Evolutionary conservation across 2,113 vertebrate genomes (phyloP).

Genomic region (Megaceryle maxima): DNA sequence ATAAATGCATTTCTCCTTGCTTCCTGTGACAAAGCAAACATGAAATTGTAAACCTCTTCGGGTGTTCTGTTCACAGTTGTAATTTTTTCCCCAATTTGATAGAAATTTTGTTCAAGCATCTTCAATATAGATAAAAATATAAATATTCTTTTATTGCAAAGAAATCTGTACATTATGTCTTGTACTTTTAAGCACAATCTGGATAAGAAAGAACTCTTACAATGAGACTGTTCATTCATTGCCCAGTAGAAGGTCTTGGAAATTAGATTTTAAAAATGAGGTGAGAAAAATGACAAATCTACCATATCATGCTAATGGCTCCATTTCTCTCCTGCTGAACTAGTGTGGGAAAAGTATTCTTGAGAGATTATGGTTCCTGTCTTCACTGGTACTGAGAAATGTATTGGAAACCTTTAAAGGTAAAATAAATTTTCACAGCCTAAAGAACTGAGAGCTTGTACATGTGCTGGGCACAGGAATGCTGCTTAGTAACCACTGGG

Average conservation of each 20-base stretch:
- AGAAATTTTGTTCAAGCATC: background rate
- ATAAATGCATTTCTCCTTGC: background rate
- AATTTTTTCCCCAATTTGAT: background rate
- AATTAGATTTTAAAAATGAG: background rate
- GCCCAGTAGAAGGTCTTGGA: background rate
- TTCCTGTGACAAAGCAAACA: background rate
- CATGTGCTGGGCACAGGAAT: background rate
- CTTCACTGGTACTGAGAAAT: background rate
- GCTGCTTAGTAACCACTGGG: background rate
- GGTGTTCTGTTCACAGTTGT: background rate
- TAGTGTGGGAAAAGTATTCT: background rate
- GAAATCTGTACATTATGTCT: background rate
- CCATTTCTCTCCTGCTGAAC: background rate
- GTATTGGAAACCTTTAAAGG: background rate
- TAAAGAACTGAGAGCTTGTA: background rate
- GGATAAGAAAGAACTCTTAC: background rate
- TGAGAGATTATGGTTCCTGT: background rate
- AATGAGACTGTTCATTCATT: background rate
- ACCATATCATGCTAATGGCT: background rate
- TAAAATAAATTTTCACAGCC: background rate
- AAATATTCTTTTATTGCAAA: background rate
- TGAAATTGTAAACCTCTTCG: background rate
- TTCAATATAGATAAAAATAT: background rate
- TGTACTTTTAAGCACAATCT: background rate
- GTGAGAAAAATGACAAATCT: background rate